Evolutionary conservation across 2,797 vertebrate genomes (phyloP).

Genomic region (Aplochiton taeniatus): DNA sequence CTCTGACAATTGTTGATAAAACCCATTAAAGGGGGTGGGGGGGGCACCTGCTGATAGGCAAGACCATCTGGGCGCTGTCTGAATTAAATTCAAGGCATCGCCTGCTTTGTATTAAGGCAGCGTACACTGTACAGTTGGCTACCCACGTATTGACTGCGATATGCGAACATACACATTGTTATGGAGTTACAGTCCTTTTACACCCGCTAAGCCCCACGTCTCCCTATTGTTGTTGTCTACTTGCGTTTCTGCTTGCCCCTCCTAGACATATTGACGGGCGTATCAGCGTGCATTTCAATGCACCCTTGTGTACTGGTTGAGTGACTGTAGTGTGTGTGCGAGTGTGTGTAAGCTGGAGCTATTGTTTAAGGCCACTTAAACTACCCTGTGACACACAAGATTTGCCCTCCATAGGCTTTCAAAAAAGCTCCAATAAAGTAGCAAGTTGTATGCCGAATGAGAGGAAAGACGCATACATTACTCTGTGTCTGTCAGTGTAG

Average conservation of each 20-base stretch:
- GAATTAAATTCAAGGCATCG: slow-evolving; percentile 6
- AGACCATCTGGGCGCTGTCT: slow-evolving; percentile 19
- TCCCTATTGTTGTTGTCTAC: slow-evolving; percentile 50
- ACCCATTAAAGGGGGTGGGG: slow-evolving; percentile 22
- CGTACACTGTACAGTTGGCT: no score
- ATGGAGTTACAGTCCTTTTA: slow-evolving; percentile 59
- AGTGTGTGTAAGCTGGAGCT: no score
- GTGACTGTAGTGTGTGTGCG: slow-evolving; percentile 32
- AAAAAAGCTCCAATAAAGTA: no score
- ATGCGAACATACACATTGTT: slow-evolving; percentile 39
- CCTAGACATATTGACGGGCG: slow-evolving; percentile 68
- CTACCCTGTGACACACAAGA: no score
- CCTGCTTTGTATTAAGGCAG: no score
- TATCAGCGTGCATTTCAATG: slow-evolving; percentile 72
- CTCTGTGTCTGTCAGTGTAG: background rate
- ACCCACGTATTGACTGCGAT: slow-evolving; percentile 38
- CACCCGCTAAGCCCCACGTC: slow-evolving; percentile 5
- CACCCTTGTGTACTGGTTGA: slow-evolving; percentile 57
- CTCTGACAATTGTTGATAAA: slow-evolving; percentile 61
- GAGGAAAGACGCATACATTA: no score
- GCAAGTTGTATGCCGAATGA: no score
- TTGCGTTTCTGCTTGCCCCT: slow-evolving; percentile 48
- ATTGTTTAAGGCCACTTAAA: no score
- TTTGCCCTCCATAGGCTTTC: no score
- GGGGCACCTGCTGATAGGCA: slow-evolving; percentile 7